Conservation (phyloP, 2,113 vertebrate species). For the Pollachius pollachius region DNA sequence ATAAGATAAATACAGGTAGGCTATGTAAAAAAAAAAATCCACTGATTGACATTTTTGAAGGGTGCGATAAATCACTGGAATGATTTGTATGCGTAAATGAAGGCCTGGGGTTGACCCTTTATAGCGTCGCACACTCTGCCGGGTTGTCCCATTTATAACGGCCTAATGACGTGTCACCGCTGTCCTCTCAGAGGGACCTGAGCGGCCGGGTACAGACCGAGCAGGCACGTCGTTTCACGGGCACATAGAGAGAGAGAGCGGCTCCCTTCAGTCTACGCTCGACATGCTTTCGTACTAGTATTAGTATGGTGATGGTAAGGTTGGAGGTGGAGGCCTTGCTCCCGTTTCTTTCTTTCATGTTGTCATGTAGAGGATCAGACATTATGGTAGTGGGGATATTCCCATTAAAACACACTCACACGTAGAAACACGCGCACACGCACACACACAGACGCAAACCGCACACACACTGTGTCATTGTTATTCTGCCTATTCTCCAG, state of each 20-base stretch:
- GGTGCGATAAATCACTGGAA: neutral
- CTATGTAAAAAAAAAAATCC: no score
- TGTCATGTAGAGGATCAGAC: no score
- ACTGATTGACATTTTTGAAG: neutral
- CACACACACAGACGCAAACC: neutral
- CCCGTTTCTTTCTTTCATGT: no score
- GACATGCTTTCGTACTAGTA: no score
- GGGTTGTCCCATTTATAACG: neutral
- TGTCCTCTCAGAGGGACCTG: neutral
- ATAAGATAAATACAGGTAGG: no score
- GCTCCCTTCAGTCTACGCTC: no score
- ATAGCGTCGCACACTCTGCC: neutral
- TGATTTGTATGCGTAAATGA: neutral
- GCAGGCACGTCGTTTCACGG: no score
- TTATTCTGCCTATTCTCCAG: slow-evolving; percentile 8
- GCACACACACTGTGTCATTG: neutral
- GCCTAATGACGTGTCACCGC: neutral
- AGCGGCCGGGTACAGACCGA: no score
- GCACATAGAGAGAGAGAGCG: no score
- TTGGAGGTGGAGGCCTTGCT: no score
- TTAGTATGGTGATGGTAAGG: no score
- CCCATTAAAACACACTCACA: neutral
- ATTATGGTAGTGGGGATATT: no score
- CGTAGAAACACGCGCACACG: neutral
- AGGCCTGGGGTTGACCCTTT: neutral